phyloP scores from a whole-genome alignment of 35 echinoderm and acorn worm genomes.

The Lytechinus variegatus region DNA sequence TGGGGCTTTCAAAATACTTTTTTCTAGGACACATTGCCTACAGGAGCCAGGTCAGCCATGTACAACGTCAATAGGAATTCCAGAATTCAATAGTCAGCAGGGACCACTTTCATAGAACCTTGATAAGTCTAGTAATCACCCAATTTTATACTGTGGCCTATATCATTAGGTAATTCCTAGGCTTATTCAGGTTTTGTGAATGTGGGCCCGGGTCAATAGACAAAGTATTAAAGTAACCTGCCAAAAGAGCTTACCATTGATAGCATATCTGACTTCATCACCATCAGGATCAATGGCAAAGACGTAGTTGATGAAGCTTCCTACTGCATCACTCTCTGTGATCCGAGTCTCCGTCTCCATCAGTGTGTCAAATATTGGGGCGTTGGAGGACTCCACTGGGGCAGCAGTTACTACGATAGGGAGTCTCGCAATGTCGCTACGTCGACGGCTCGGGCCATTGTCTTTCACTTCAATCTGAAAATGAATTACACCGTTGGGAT shows the following conservation, averaged over 20 bases:
- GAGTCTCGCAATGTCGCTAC: slow-evolving; percentile 52
- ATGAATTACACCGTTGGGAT: neutral
- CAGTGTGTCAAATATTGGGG: slow-evolving; percentile 53
- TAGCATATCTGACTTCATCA: slow-evolving; percentile 73
- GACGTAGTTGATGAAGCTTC: slow-evolving; percentile 65
- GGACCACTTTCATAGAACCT: too few species aligned
- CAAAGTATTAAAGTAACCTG: neutral
- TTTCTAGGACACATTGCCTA: too few species aligned
- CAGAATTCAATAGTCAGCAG: too few species aligned
- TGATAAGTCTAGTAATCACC: too few species aligned
- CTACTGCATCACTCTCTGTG: slow-evolving; percentile 62
- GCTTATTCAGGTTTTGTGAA: too few species aligned
- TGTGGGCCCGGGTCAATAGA: too few species aligned
- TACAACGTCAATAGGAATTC: too few species aligned
- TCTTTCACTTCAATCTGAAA: slow-evolving; percentile 89
- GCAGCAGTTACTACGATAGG: slow-evolving; percentile 65
- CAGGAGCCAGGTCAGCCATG: too few species aligned
- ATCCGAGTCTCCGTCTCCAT: slow-evolving; percentile 28
- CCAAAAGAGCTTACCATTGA: slow-evolving; percentile 59
- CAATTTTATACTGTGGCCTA: too few species aligned
- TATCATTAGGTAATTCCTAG: too few species aligned
- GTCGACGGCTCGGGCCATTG: slow-evolving; percentile 74
- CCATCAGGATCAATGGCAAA: slow-evolving; percentile 69
- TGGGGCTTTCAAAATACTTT: too few species aligned
- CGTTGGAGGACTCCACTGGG: slow-evolving; percentile 32